Base-by-base conservation (phyloP, 2,113 vertebrate species). In the Daphoenositta chrysoptera region DNA sequence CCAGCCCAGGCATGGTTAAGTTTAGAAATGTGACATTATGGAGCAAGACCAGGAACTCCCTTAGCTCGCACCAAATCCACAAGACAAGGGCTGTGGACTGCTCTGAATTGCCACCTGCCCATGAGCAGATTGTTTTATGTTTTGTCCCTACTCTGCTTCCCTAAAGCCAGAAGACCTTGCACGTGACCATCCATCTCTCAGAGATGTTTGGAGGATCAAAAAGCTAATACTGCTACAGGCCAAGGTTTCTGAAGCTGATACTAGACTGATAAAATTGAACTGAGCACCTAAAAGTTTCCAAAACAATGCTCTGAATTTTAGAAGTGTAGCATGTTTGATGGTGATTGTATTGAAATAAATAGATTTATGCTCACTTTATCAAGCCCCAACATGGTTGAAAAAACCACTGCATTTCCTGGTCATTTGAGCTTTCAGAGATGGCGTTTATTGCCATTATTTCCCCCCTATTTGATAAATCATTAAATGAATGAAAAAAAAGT, bases 1-100 rank as follows among this genome's bases (percentile, higher is more conserved):
- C 37, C n/a, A 87, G 19, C 8, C 16, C 31, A 10, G 7, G 6
- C 23, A 7, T 22, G 13, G 26, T 39, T 42, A 18, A 61, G 14
- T 11, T 66, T 54, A 53, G n/a, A 89, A 64, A 12, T 19, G 14
- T 47, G 48, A 60, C 1, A 1, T 24, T 14, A 30, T 4, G 27
- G 12, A 93, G 4, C 33, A 80, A 69, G 63, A 18, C 23, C 76
- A 61, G 35, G 33, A 75, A 20, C 13, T 30, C 33, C 7, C 4
- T 71, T 33, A 76, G 48, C 23, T 56, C 61, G 6, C 53, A 76
- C 33, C 23, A 58, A 12, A 44, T 50, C 11, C 35, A 28, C 0
- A 3, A 47, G 26, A 54, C 7, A 26, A 70, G 17, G 42, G 6
- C 31, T 0, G 0, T 65, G 42, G 12, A 19, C 17, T 3, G 26